Evolutionary conservation across 2,113 vertebrate species (phyloP), one percentile per base, ranked within the genome.

Genomic region (Penelope pileata): DNA sequence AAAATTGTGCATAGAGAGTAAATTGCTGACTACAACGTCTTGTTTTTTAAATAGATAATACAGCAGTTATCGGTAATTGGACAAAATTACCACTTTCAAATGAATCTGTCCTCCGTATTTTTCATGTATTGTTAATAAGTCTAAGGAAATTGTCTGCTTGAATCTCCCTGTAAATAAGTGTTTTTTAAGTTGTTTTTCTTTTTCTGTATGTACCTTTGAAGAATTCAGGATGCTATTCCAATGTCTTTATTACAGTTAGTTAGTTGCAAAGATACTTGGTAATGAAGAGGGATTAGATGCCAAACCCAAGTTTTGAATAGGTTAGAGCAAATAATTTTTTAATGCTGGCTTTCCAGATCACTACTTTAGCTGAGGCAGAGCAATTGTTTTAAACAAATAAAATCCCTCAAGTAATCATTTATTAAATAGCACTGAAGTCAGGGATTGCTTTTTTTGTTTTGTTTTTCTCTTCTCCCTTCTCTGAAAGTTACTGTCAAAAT

Each of bases 291-390:
- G 32, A 88, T 91, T 87, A 93, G 72, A 78, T 87, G 79, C 79
- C 90, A 91, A 85, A 51, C 17, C 26, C 6, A 38, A 77, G 54
- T 88, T 93, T 88, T 67, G 78, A 92, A 83, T 23, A 82, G 78
- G 87, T 87, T 91, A 89, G 54, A 91, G 42, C n/a, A 93, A 92
- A 85, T 94, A 94, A 76, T 91, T 84, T 91, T 92, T 92, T 87
- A 94, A 92, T 94, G 84, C 53, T 91, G 14, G 59, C 70, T 90
- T 94, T 94, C 54, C 43, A 88, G 70, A 83, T 23, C 50, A 48
- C 43, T 93, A 53, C 75, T 93, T 95, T 85, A 90, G 79, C 75
- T 67, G 54, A 90, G 70, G 67, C 50, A 80, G 34, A 66, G 47
- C 29, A 50, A 91, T 89, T 89, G 69, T 79, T 95, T 94, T 62